Evolutionary conservation across 2,888 invertebrate genomes (phyloP).

Genomic region (Erpobdella octoculata): DNA sequence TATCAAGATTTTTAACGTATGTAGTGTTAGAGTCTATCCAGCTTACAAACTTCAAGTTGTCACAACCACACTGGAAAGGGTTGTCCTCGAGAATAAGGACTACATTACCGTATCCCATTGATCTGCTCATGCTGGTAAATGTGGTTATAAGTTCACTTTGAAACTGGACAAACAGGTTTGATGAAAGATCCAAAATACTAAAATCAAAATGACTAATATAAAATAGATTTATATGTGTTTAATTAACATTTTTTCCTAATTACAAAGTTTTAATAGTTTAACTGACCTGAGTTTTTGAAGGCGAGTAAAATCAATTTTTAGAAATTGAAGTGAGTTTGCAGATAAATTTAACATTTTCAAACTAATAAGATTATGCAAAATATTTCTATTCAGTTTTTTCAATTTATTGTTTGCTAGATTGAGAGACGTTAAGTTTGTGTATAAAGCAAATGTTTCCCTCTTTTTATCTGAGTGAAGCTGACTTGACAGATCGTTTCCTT

Average conservation of each 20-base stretch:
- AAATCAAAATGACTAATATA: not conserved
- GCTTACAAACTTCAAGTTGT: not conserved
- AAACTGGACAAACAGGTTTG: not conserved
- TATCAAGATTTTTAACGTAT: not conserved
- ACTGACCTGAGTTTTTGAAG: not conserved
- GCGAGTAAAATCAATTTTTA: not conserved
- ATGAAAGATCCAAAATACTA: not conserved
- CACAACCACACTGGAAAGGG: not conserved
- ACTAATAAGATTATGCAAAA: not conserved
- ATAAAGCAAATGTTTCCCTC: conserved; percentile 8
- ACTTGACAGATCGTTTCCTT: conserved; percentile 13
- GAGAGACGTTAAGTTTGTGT: not conserved
- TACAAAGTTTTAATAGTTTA: not conserved
- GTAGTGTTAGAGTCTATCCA: not conserved
- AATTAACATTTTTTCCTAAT: not conserved
- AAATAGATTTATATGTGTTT: not conserved
- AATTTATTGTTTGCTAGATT: conserved; percentile 15
- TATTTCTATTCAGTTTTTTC: not conserved
- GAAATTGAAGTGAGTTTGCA: not conserved
- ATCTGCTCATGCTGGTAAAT: not conserved
- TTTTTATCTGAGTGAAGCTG: not conserved
- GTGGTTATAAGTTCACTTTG: not conserved
- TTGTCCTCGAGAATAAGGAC: not conserved
- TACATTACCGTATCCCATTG: not conserved
- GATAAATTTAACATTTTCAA: conserved; percentile 1